Evolutionary conservation across 2,113 vertebrate species (phyloP), one percentile per base, ranked within the genome.

Genomic region (Chlorocebus sabaeus): DNA sequence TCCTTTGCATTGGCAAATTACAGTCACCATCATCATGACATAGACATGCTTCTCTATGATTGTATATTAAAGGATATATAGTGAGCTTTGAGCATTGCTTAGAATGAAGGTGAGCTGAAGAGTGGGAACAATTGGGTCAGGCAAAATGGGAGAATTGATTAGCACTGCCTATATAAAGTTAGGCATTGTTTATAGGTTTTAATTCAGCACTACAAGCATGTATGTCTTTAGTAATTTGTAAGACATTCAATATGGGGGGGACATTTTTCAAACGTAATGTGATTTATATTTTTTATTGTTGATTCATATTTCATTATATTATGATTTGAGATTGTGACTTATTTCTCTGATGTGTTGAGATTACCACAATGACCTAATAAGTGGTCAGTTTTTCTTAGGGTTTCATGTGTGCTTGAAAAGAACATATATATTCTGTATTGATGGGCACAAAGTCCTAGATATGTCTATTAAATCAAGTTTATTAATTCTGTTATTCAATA

Each of bases 301-400:
- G 38, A 64, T 82, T 96, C 40, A 20, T 96, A 64, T 95, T 95
- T 87, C 48, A 72, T 52, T 61, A 72, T 40, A 59, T 70, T 87
- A 87, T 61, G 50, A 76, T 64, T 25, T 4, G n/a, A 55, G 3
- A 43, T 25, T 43, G 3, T 30, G 48, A 61, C 10, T 22, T 84
- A 40, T 50, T 61, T 55, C 68, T 76, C 59, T 68, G 18, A 59
- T 83, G 35, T 68, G 38, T 57, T 52, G 35, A 86, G 4, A 22
- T 13, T 43, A 43, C 27, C 16, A 64, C 43, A 48, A n/a, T 23
- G 80, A 61, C 3, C 35, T 22, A 27, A 5, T 10, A 40, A 45
- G 25, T n/a, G 12, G 32, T 68, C 25, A 48, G 6, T n/a, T 72
- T 61, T 84, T 80, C 22, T 38, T 57, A 78, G 10, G 32, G n/a